Base-by-base conservation (phyloP, 2,888 invertebrate genomes). In the Acrobasis repandana region DNA sequence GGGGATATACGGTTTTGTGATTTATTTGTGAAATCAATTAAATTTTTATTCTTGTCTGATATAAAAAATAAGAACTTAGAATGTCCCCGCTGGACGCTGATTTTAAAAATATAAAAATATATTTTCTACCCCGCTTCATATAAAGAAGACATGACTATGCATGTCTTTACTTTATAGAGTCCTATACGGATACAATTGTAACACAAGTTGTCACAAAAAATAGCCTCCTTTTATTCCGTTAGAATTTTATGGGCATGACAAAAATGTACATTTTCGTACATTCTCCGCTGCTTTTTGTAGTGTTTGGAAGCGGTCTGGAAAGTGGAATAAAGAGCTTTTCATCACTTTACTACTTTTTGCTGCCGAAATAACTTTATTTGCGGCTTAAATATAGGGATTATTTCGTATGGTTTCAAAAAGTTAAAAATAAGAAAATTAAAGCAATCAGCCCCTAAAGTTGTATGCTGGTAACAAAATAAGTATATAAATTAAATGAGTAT, bases 271-370 rank as follows among this genome's bases (percentile, higher is more conserved):
- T 38, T 38, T 38, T 38, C 38, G 11, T 38, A 38, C 38, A 43
- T 43, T 14, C 14, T 43, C 43, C n/a, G 14, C 43, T 43, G n/a
- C 14, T 43, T 14, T 43, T 43, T 43, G 14, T 10, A 14, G 43
- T 43, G 11, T 43, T 43, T 11, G 14, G 43, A 43, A 43, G 43
- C 6, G 43, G 14, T 43, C 43, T 43, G 14, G 14, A n/a, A 43
- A 43, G 43, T 43, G 11, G 43, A 43, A 43, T 38, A 38, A 43
- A 43, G 43, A 43, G n/a, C 43, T 43, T 43, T 43, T 43, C 48
- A 58, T 36, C 48, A 20, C 49, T 49, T 36, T 43, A 43, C n/a
- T 43, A 43, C 14, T 43, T 43, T 43, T 14, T 43, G 43, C 43
- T 6, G 8, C 28, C 28, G n/a, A 43, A 43, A 43, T 43, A 14